These are phyloP conservation scores for Neoarius graeffei DNA, from an alignment of 2,113 vertebrate genomes.

Conservation along the genomic window DNA sequence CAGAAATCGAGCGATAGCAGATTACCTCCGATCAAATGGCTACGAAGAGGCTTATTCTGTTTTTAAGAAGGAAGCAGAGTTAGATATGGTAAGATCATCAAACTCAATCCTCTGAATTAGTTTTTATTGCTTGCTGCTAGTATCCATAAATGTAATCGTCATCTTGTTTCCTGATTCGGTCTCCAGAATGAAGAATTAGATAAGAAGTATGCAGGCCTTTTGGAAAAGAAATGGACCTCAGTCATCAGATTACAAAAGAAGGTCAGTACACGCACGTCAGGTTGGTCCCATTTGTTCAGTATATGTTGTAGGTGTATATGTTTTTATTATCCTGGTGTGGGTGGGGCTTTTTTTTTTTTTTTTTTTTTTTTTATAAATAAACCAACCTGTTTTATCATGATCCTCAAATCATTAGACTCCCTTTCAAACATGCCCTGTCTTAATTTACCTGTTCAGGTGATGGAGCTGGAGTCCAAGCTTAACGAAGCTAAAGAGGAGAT, in stretches of 20 bases:
- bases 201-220: slow-evolving; percentile 98
- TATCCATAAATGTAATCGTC: slow-evolving; percentile 9
- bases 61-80: slow-evolving; percentile 98
- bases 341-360: neutral
- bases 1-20: slow-evolving; percentile 99
- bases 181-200: slow-evolving; percentile 97
- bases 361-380: neutral
- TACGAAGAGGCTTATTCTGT: slow-evolving; percentile 98
- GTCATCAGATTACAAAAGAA: slow-evolving; percentile 99
- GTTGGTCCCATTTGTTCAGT: neutral
- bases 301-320: neutral
- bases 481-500: slow-evolving; percentile 99
- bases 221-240: slow-evolving; percentile 99
- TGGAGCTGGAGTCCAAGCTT: slow-evolving; percentile 98
- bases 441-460: slow-evolving; percentile 76
- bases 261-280: slow-evolving; percentile 68
- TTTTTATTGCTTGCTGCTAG: neutral
- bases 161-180: neutral
- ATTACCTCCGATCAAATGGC: slow-evolving; percentile 98
- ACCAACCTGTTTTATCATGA: neutral
- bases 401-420: neutral
- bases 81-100: slow-evolving; percentile 87
- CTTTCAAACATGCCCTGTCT: neutral
- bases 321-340: neutral
- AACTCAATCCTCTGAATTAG: neutral